Percentiles rank a stretch among this genome's conserved stretches.
Conservation (phyloP, 2,888 invertebrate species). For the Morpho deidamia region DNA sequence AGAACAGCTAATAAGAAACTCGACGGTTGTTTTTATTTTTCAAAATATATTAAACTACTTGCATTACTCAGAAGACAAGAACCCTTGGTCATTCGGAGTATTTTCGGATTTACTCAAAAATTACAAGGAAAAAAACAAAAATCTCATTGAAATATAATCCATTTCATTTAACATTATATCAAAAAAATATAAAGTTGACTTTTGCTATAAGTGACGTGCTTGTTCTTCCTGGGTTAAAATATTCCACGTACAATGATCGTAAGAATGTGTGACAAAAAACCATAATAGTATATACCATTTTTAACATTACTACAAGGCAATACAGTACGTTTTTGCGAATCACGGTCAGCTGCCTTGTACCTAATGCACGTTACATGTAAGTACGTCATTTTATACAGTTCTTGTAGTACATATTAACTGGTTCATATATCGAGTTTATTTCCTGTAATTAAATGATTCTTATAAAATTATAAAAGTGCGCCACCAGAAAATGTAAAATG, state of each 20-base stretch:
- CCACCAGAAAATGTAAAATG: too few species aligned
- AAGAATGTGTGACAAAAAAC: not conserved
- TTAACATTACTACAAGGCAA: not conserved
- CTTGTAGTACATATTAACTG: not conserved
- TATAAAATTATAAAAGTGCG: not conserved
- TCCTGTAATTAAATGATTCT: not conserved
- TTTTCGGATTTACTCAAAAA: too few species aligned
- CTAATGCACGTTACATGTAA: not conserved
- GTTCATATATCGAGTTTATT: not conserved
- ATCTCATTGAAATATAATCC: not conserved
- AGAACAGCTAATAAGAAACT: too few species aligned
- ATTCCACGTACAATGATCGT: conserved; percentile 6
- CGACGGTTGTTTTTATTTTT: too few species aligned
- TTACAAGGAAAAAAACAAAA: too few species aligned
- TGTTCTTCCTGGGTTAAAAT: conserved; percentile 20
- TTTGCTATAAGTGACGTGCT: conserved; percentile 3
- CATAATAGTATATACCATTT: not conserved
- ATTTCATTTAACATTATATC: not conserved
- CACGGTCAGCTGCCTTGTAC: not conserved
- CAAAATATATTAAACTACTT: too few species aligned
- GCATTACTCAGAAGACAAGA: too few species aligned
- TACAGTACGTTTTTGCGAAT: not conserved
- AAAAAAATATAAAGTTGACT: not conserved
- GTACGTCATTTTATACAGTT: not conserved
- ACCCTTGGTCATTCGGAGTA: too few species aligned